Conservation (phyloP, 2,797 vertebrate genomes). For the Sebastes flavidus region DNA sequence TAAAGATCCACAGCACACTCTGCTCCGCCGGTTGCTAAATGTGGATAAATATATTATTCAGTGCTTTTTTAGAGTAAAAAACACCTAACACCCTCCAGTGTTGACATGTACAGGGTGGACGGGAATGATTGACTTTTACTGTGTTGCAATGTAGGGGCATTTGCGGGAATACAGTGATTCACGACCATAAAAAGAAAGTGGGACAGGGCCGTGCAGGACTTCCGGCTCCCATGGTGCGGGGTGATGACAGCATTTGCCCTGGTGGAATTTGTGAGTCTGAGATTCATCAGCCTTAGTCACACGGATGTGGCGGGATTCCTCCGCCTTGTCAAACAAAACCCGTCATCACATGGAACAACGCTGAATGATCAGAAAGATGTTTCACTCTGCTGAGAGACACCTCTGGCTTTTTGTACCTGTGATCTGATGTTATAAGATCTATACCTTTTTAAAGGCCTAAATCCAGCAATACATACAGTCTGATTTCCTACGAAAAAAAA, state of each 20-base stretch:
- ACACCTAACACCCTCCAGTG: too few species aligned
- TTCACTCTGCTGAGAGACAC: neutral
- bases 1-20: too few species aligned
- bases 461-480: slow-evolving; percentile 26
- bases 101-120: too few species aligned
- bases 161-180: too few species aligned
- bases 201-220: too few species aligned
- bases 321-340: slow-evolving; percentile 39
- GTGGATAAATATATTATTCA: too few species aligned
- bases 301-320: slow-evolving; percentile 49
- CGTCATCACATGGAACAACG: slow-evolving; percentile 12
- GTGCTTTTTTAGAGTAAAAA: too few species aligned
- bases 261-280: slow-evolving; percentile 42
- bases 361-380: slow-evolving; percentile 27
- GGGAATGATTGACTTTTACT: too few species aligned
- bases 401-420: slow-evolving; percentile 2
- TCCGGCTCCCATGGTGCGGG: neutral
- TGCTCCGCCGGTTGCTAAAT: fast-evolving
- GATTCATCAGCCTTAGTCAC: slow-evolving; percentile 47
- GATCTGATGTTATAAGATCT: slow-evolving; percentile 40
- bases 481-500: slow-evolving; percentile 12
- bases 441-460: slow-evolving; percentile 36
- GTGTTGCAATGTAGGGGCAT: too few species aligned
- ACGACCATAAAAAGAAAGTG: too few species aligned
- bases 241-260: slow-evolving; percentile 22